Base-by-base conservation (phyloP, 2,888 invertebrate species). In the Anagyrus pseudococci region DNA sequence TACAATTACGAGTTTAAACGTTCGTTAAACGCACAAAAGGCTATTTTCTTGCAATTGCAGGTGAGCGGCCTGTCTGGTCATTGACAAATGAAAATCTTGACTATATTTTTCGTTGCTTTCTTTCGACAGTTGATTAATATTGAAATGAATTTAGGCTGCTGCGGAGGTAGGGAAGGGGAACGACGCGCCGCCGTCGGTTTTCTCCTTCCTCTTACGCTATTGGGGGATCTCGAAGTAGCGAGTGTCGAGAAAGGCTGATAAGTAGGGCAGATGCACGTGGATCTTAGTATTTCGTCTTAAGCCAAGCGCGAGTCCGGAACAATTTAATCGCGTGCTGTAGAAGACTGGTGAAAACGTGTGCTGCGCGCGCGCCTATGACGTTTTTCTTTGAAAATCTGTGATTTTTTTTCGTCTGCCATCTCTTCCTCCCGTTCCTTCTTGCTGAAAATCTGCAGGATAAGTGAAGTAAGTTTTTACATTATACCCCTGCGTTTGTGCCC, bases 241-340 rank as follows among this genome's bases (percentile, higher is more conserved):
- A 70, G 64, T 58, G 67, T 69, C 70, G 69, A 68, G 65, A 71
- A 67, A 65, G 68, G 69, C 71, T 75, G 73, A 77, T 80, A 80
- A 80, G 79, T 80, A 72, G 80, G 73, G 74, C 80, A 76, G 72
- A 73, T 76, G 72, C 73, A 76, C 75, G 70, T 77, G 72, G 73
- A 75, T 76, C 77, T 73, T 69, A 69, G 75, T 78, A 80, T 76
- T 79, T 77, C 70, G 72, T 76, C 69, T 76, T 74, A 72, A 76
- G n/a, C 79, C 72, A 70, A 70, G 74, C 72, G 69, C 68, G 74
- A 68, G 75, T 67, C 67, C 70, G 72, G 77, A 75, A 69, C 74
- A 57, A 64, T 59, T 60, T 60, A 22, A 53, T 62, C 33, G 48
- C 56, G 58, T 62, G n/a, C 62, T 40, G 58, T 44, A 37, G 4